Evolutionary conservation across 2,888 invertebrate species (phyloP), one percentile per base, ranked within the genome.

Genomic region (Cremastobaeus sp.): DNA sequence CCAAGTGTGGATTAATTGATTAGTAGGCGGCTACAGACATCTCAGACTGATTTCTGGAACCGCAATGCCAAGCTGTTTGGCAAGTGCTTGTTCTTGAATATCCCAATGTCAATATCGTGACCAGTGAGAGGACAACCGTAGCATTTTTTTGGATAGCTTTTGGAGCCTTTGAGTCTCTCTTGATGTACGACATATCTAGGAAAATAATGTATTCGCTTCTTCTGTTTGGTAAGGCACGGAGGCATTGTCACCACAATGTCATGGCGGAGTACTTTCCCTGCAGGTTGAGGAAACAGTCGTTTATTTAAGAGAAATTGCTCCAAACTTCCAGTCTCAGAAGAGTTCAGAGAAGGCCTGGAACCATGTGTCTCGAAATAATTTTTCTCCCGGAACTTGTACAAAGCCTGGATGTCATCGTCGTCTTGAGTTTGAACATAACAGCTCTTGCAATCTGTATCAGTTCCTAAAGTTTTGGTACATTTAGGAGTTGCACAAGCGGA

Each of bases 351-450:
- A 1, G 77, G 74, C n/a, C 65, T 72, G 1, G 89, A 89, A 0
- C 91, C 90, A 79, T 91, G 91, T n/a, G 91, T 91, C 76, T 92
- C 91, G 68, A 91, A 92, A 78, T 90, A 92, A 78, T 92, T 90
- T 4, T 90, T 86, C 1, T 89, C 85, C 9, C 92, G 88, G 76
- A 91, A 92, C 76, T 89, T 87, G 69, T 88, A 78, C 12, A 87
- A 20, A 6, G 84, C 79, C 21, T 50, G 28, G n/a, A 62, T 34
- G 5, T 30, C 37, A 5, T 69, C 41, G 8, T 52, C 64, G 5
- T 30, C n/a, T 34, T 43, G 18, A 15, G 6, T 15, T 1, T 17
- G 12, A 6, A 17, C 9, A 11, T 9, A 60, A 43, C 21, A 43
- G 8, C 11, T 28, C 37, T 21, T 41, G 9, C 37, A 32, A 6